Evolutionary conservation across 2,797 vertebrate genomes (phyloP), one percentile per base, ranked within the genome.

Genomic region (Babyrousa celebensis): DNA sequence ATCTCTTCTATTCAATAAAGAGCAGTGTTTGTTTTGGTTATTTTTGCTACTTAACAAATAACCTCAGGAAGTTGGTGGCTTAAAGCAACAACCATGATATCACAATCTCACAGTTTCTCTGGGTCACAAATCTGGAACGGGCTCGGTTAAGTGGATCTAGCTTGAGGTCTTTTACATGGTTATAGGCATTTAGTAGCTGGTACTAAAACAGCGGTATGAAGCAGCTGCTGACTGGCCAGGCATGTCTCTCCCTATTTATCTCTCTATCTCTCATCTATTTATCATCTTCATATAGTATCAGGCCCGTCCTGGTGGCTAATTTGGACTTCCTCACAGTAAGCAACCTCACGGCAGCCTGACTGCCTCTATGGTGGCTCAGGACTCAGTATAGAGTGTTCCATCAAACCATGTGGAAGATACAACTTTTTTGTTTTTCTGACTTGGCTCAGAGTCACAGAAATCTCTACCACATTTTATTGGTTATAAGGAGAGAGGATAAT

Each of bases 401-500:
- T 56, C 5, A 62, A 82, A 58, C 58, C 84, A 91, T 25, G 7
- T 67, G 6, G 36, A 63, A 89, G 6, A 36, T 43, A 84, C 0
- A 72, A 67, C 14, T 48, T 48, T 48, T 16, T 83, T 63, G 48
- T 60, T 82, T 84, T 62, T 29, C 54, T 79, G 60, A 75, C 10
- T 2, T 58, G 82, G 6, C 3, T 89, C 12, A 16, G 27, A 80
- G 70, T 92, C 72, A 87, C 67, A 56, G 3, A 78, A 43, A 85
- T 1, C 78, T 77, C 12, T 16, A 43, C 40, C 17, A 29, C 36
- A 71, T 82, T 86, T 96, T 89, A 58, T 36, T 78, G 58, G 60
- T 83, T 93, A 70, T 5, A 80, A 84, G 25, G 12, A 86, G 79
- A 67, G 54, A 91, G 40, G 40, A 75, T 65, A 91, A 62, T 77